phyloP scores from a whole-genome alignment of 2,888 invertebrate genomes.

The Philereme vetulata region DNA sequence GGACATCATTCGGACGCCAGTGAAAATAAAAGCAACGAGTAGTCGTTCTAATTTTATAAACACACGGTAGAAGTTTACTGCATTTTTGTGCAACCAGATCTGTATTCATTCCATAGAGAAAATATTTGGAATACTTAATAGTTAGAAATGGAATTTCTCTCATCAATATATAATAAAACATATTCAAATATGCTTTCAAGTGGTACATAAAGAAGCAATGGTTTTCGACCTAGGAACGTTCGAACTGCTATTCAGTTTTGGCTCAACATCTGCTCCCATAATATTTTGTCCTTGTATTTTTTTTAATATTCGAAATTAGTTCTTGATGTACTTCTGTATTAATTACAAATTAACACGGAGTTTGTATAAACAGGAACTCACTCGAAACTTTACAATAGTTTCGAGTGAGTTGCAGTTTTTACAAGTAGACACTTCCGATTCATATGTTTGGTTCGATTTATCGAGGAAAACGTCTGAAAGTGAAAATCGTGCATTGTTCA shows the following conservation, averaged over 20 bases:
- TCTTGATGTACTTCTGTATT: no score
- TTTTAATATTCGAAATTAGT: no score
- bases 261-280: not conserved
- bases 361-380: no score
- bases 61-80: slow-evolving; percentile 3
- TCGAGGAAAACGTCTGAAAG: slow-evolving; percentile 61
- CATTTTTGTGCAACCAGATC: not conserved
- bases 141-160: not conserved
- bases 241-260: not conserved
- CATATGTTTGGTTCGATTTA: slow-evolving; percentile 39
- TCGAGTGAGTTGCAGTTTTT: slow-evolving; percentile 22
- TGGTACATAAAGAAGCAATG: not conserved
- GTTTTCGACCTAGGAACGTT: not conserved
- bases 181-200: not conserved
- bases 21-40: slow-evolving; percentile 52
- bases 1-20: slow-evolving; percentile 31
- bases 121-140: no score
- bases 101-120: not conserved
- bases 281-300: not conserved
- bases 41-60: slow-evolving; percentile 14
- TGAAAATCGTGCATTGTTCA: slow-evolving; percentile 67
- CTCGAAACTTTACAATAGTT: no score
- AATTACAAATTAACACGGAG: no score
- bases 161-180: not conserved
- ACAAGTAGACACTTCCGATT: slow-evolving; percentile 21